These are phyloP conservation scores for Typhlichthys subterraneus DNA, from an alignment of 2,797 vertebrate genomes.

Conservation along the genomic window DNA sequence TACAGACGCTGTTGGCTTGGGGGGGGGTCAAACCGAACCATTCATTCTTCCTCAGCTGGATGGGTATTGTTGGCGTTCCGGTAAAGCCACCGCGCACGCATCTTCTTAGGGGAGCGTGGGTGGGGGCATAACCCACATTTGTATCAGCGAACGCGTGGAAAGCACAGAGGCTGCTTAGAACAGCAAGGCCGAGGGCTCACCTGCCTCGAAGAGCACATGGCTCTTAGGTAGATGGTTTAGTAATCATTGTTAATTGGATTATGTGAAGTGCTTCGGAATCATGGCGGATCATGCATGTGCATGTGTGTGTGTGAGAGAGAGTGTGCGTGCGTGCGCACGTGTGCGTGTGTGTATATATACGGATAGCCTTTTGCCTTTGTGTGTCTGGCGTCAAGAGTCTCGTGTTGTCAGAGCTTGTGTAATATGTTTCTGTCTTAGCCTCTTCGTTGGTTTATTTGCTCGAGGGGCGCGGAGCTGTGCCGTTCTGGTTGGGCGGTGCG, in stretches of 20 bases:
- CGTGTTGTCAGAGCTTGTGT: slow-evolving; percentile 15
- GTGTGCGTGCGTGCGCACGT: neutral
- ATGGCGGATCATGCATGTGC: neutral
- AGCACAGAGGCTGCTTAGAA: slow-evolving; percentile 16
- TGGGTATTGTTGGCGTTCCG: slow-evolving; percentile 12
- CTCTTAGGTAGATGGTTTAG: slow-evolving; percentile 16
- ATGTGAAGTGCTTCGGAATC: slow-evolving; percentile 14
- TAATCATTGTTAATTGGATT: slow-evolving; percentile 34
- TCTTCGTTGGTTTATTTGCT: slow-evolving; percentile 42
- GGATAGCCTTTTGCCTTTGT: no score
- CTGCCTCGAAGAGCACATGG: slow-evolving; percentile 11
- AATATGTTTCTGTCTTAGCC: slow-evolving; percentile 13
- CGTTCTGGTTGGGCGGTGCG: slow-evolving; percentile 27
- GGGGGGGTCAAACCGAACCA: slow-evolving; percentile 8
- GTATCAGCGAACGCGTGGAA: slow-evolving; percentile 5
- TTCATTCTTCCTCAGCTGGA: slow-evolving; percentile 22
- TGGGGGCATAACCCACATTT: slow-evolving; percentile 12
- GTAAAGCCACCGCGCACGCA: slow-evolving; percentile 3
- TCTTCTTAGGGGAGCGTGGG: no score
- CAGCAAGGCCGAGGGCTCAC: slow-evolving; percentile 6
- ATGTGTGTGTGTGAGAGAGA: neutral
- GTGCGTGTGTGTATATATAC: no score
- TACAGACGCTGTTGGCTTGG: slow-evolving; percentile 24
- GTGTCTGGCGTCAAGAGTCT: slow-evolving; percentile 13
- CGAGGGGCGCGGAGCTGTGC: slow-evolving; percentile 33